Percentiles rank a stretch among this genome's conserved stretches.
phyloP scores from a whole-genome alignment of 2,797 vertebrate species.

The Halcyon leucocephala region DNA sequence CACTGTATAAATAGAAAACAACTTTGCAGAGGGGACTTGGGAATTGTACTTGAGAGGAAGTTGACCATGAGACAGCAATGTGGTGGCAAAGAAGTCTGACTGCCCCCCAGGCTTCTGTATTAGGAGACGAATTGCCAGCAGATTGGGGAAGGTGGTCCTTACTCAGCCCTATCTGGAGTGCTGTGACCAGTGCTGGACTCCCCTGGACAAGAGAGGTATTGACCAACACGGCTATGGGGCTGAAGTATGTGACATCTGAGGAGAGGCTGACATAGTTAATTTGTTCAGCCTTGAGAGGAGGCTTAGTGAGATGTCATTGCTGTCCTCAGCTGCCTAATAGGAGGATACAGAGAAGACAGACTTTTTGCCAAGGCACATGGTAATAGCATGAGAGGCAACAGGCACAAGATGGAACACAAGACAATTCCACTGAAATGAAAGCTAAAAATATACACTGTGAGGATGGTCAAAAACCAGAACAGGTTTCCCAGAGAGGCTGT shows the following conservation, averaged over 20 bases:
- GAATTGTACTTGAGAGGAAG: rapidly evolving
- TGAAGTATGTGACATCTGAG: background rate
- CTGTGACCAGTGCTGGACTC: rapidly evolving
- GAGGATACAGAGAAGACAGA: background rate
- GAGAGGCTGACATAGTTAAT: background rate
- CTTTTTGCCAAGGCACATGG: background rate
- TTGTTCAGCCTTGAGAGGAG: background rate
- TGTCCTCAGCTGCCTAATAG: background rate
- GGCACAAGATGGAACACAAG: rapidly evolving
- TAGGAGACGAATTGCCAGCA: background rate
- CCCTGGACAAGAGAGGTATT: background rate
- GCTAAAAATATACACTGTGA: background rate
- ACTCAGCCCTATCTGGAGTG: background rate
- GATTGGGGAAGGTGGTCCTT: background rate
- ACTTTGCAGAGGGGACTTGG: background rate
- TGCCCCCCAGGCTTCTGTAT: background rate
- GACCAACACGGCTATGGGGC: background rate
- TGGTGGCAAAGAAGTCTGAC: background rate
- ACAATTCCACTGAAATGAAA: background rate
- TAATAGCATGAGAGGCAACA: background rate
- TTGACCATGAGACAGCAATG: background rate
- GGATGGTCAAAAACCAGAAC: background rate
- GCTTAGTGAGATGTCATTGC: background rate
- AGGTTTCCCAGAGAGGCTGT: background rate
- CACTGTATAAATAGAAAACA: background rate